These are phyloP conservation scores for Ophiothrix spiculata DNA, from an alignment of 35 echinoderm and acorn worm species.

Conservation along the genomic window DNA sequence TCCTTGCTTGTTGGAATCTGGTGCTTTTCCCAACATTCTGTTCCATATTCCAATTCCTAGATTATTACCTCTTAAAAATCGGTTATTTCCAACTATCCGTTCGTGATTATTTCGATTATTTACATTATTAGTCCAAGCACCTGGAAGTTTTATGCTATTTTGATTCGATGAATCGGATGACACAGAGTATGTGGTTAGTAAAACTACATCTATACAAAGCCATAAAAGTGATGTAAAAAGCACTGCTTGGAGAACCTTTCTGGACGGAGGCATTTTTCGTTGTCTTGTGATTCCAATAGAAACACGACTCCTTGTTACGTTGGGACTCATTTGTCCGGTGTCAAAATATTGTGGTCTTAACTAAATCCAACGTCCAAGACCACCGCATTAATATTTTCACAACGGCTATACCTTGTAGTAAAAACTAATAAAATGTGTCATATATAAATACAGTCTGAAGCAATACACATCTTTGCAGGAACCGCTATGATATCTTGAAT, in stretches of 20 bases:
- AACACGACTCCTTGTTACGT: not conserved
- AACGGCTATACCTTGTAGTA: not conserved
- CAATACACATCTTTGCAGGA: not conserved
- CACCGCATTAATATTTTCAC: not conserved
- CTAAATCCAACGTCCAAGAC: not conserved
- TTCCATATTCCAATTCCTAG: not conserved
- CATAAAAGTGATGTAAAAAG: not conserved
- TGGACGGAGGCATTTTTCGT: slow-evolving; percentile 4
- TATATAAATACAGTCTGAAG: not conserved
- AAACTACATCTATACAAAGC: not conserved
- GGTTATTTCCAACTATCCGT: not conserved
- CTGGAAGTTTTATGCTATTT: not conserved
- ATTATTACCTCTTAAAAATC: not conserved
- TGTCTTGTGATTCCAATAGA: not conserved
- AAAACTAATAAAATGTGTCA: not conserved
- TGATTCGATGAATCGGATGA: not conserved
- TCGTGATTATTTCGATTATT: not conserved
- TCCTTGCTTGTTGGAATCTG: not conserved
- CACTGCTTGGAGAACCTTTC: not conserved
- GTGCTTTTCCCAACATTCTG: not conserved
- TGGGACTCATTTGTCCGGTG: not conserved
- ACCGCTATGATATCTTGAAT: not conserved
- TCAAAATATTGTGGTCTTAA: not conserved
- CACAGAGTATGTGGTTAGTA: not conserved
- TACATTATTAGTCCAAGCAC: not conserved